Evolutionary conservation across 2,797 vertebrate genomes (phyloP).

Genomic region (Molossus alvarezi): DNA sequence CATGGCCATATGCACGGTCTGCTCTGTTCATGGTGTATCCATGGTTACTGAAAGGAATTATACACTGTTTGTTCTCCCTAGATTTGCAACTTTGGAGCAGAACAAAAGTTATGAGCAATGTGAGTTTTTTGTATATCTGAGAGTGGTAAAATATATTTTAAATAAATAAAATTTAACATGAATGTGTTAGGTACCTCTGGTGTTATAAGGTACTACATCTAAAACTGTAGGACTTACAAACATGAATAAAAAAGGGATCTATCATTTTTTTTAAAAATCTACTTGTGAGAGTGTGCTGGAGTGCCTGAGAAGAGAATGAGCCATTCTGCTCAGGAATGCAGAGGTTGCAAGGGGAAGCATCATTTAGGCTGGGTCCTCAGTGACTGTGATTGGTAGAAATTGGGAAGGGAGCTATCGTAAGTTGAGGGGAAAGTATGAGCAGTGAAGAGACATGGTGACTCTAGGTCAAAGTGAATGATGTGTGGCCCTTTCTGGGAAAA

Average conservation of each 20-base stretch:
- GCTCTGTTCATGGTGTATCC: not conserved
- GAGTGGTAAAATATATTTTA: not conserved
- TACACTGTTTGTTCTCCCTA: not conserved
- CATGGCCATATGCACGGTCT: too few species aligned
- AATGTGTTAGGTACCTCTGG: not conserved
- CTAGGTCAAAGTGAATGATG: not conserved
- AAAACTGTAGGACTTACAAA: not conserved
- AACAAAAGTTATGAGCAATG: not conserved
- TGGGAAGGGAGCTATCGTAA: not conserved
- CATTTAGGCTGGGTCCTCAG: not conserved
- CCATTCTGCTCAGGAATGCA: not conserved
- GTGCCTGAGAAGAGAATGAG: not conserved
- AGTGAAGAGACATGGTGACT: not conserved
- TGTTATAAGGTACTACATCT: not conserved
- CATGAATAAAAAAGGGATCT: not conserved
- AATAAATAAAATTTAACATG: constrained; percentile 14
- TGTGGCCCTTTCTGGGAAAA: not conserved
- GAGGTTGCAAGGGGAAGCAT: not conserved
- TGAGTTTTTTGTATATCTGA: not conserved
- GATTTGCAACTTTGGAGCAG: not conserved
- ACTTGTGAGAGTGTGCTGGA: not conserved
- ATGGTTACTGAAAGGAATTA: not conserved
- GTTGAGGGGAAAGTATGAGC: not conserved
- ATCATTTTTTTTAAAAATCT: not conserved
- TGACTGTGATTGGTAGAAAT: not conserved